These are phyloP conservation scores for Ypsolopha scabrella DNA, from an alignment of 2,888 invertebrate species.

Conservation along the genomic window DNA sequence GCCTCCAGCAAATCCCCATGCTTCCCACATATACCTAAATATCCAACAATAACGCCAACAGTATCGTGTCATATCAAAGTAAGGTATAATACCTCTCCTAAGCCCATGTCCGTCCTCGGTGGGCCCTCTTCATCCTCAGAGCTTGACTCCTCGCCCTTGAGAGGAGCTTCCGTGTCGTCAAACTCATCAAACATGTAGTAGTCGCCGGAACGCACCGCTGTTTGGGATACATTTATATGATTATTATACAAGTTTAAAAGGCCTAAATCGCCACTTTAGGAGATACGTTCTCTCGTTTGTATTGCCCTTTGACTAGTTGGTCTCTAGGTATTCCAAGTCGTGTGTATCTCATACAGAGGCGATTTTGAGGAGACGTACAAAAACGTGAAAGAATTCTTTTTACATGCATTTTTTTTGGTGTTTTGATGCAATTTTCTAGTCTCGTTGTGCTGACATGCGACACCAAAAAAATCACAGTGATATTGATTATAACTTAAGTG, in stretches of 20 bases:
- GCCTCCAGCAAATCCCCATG: slow-evolving; percentile 11
- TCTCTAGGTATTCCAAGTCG: no score
- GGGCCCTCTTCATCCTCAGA: slow-evolving; percentile 59
- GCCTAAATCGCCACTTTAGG: no score
- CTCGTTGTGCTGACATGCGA: no score
- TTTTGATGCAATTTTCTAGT: no score
- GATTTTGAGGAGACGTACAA: no score
- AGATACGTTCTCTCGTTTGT: no score
- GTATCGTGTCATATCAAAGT: slow-evolving; percentile 6
- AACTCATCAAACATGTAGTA: slow-evolving; percentile 99
- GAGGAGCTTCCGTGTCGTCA: slow-evolving; percentile 82
- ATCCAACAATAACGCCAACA: slow-evolving; percentile 12
- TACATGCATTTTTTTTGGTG: no score
- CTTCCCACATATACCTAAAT: slow-evolving; percentile 13
- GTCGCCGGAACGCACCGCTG: slow-evolving; percentile 97
- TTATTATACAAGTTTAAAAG: neutral
- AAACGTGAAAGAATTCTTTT: no score
- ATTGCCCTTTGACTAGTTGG: no score
- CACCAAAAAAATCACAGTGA: no score
- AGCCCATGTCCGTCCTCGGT: slow-evolving; percentile 59
- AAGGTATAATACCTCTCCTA: slow-evolving; percentile 52
- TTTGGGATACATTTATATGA: slow-evolving; percentile 18
- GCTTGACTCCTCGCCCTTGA: slow-evolving; percentile 71
- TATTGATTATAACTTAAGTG: no score
- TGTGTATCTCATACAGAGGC: no score